These are phyloP conservation scores for Aptenodytes patagonicus DNA, from an alignment of 2,113 vertebrate genomes.

Conservation along the genomic window DNA sequence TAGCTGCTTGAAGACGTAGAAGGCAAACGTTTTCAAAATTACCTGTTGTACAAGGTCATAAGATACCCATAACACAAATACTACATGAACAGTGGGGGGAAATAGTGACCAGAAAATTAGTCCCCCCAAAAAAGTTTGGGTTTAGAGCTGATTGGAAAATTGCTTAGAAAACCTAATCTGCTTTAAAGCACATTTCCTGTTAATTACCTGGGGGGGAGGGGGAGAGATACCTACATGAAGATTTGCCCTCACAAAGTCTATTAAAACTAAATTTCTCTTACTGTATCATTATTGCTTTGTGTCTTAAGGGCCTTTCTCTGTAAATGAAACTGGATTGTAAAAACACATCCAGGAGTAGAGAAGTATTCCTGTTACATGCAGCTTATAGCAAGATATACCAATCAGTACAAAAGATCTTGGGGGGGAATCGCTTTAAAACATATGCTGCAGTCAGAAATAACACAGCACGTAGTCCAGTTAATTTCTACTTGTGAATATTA, in stretches of 20 bases:
- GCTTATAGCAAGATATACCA: neutral
- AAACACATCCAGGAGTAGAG: neutral
- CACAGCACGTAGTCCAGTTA: neutral
- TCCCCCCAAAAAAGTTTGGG: fast-evolving
- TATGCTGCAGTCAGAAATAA: neutral
- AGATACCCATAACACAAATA: neutral
- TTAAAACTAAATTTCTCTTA: neutral
- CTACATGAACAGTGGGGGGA: neutral
- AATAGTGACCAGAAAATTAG: neutral
- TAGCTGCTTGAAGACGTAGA: neutral
- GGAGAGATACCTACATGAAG: neutral
- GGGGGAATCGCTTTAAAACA: neutral
- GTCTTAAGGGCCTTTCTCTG: neutral
- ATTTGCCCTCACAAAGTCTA: neutral
- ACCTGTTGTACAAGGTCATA: neutral
- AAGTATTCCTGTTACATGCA: neutral
- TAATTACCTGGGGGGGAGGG: fast-evolving
- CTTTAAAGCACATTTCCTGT: neutral
- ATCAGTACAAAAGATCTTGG: neutral
- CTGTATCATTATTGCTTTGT: neutral
- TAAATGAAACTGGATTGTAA: neutral
- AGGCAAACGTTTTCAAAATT: neutral
- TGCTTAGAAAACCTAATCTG: neutral
- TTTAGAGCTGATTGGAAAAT: neutral
- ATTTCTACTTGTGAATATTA: neutral